Conservation (phyloP, 2,797 vertebrate genomes). For the Tachyglossus aculeatus region DNA sequence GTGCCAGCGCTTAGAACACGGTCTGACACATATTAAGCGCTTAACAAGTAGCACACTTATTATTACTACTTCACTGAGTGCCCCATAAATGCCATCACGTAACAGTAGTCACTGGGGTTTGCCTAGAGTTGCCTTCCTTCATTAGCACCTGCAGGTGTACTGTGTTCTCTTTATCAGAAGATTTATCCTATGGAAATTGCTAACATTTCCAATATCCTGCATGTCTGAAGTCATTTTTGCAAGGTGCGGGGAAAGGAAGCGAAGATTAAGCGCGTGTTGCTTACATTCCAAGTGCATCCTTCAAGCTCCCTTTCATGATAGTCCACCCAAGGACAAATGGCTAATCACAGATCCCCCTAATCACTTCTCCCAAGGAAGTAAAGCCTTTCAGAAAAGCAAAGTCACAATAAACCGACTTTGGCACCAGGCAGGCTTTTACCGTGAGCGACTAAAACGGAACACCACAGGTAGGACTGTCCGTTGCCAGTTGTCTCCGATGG, state of each 20-base stretch:
- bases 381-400: slow-evolving; percentile 21
- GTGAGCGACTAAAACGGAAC: slow-evolving; percentile 23
- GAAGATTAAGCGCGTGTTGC: background rate
- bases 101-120: too few species aligned
- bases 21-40: too few species aligned
- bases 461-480: background rate
- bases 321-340: background rate
- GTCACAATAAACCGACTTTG: background rate
- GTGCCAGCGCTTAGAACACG: too few species aligned
- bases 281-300: background rate
- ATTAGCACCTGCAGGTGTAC: background rate
- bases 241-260: background rate
- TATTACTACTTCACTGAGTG: too few species aligned
- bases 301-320: slow-evolving; percentile 8
- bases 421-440: background rate
- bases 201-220: background rate
- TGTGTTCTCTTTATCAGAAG: background rate
- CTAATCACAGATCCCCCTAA: slow-evolving; percentile 14
- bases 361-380: slow-evolving; percentile 21
- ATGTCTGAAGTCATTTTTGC: background rate
- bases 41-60: too few species aligned
- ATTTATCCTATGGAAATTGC: background rate
- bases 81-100: too few species aligned
- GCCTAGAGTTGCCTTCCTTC: background rate
- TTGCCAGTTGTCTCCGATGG: slow-evolving; percentile 14